Base-by-base conservation (phyloP, 2,797 vertebrate species). In the Schizopygopsis pylzovi region DNA sequence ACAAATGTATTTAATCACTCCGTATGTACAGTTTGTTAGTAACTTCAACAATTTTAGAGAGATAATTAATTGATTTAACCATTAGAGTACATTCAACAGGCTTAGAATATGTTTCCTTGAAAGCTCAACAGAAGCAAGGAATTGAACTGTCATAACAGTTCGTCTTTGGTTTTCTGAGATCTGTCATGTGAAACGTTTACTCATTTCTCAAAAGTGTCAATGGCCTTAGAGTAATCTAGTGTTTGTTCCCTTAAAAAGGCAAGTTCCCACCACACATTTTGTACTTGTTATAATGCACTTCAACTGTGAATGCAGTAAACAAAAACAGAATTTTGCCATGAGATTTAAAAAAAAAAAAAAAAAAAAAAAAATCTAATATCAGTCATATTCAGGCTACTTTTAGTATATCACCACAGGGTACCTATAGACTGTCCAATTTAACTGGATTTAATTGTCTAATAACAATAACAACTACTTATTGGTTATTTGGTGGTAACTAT, bases 41-140 rank as follows among this genome's bases (percentile, higher is more conserved):
- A 59, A 39, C 33, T 54, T 56, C 6, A 37, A 9, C 18, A 18
- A 2, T 59, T 41, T 59, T 12, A n/a, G 11, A 56, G 4, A 11
- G 16, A 39, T 37, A 43, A 16, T n/a, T 12, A 2, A 22, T 43
- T 22, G 4, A 16, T 78, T 28, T 79, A 11, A 15, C 28, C 22
- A 28, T 18, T 39, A 43, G 0, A n/a, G 16, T 20, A 18, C 25
- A 73, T 15, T 61, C 4, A 13, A 41, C 37, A 22, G 41, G 43
- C 45, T 77, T 6, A 54, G 41, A 84, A 54, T 10, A 54, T 22
- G 45, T 68, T 85, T 85, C 76, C 52, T 85, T 79, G 76, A 85
- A 79, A 71, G 76, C 9, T 33, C 1, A 12, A 25, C 5, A 25
- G 6, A 25, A 52, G 2, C 33, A 41, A 61, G 45, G 52, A 68